phyloP scores from a whole-genome alignment of 2,888 invertebrate species.

The Tuberolachnus salignus region DNA sequence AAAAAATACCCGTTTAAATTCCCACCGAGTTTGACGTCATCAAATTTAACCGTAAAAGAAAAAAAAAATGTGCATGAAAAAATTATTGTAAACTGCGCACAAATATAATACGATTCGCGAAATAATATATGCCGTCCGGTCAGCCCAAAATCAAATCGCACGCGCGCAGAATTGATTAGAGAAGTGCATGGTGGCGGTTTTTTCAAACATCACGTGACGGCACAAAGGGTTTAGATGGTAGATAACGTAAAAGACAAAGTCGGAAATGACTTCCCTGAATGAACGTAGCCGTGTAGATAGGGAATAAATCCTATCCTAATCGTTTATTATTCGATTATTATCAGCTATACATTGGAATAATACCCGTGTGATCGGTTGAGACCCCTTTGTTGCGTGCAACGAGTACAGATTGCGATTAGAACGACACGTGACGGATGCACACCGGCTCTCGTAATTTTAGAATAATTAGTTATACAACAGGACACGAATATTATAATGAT shows the following conservation, averaged over 20 bases:
- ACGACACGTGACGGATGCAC: constrained; percentile 17
- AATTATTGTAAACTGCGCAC: too few species aligned
- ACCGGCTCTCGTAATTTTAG: constrained; percentile 5
- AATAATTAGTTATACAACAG: neutral
- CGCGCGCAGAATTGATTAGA: neutral
- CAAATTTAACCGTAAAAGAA: too few species aligned
- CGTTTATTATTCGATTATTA: too few species aligned
- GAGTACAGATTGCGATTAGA: constrained; percentile 1
- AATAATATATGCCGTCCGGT: too few species aligned
- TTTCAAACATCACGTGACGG: neutral
- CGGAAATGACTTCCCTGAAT: neutral
- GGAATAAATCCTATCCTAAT: too few species aligned
- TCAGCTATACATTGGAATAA: neutral
- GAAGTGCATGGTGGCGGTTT: neutral
- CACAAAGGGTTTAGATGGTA: constrained; percentile 1
- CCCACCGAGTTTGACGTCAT: too few species aligned
- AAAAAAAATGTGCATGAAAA: too few species aligned
- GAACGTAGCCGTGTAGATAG: neutral
- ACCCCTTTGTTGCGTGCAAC: neutral
- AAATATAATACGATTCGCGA: too few species aligned
- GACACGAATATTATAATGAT: neutral
- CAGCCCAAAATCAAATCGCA: neutral
- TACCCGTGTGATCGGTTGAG: constrained; percentile 5
- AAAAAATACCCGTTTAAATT: too few species aligned
- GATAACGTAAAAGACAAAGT: neutral